Base-by-base conservation (phyloP, 2,797 vertebrate genomes). In the Gadopsis bispinosus region DNA sequence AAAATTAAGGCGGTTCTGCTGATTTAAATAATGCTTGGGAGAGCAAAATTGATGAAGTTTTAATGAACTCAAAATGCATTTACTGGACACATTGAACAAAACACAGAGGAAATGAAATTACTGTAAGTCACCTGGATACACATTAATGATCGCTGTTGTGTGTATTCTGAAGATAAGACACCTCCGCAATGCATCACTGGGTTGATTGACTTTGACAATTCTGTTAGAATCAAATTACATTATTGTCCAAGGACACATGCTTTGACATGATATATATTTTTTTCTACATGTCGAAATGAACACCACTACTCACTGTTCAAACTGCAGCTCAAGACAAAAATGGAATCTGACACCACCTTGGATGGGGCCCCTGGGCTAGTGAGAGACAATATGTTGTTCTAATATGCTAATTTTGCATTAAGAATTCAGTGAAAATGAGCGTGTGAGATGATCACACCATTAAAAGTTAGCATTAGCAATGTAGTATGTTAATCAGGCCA, bases 401-500 rank as follows among this genome's bases (percentile, higher is more conserved):
- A 89, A 90, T 92, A 93, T 94, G 93, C 90, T 78, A 93, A 93
- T 94, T 83, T 69, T 51, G 37, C 74, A 93, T 94, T 91, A 92
- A 83, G 67, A 68, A 93, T 92, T 92, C 93, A 91, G 90, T 85
- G 91, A 89, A 91, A 91, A 90, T 91, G 83, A 92, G 87, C 39
- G 43, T 72, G 89, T 88, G 88, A 89, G 90, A 93, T 93, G 86
- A 93, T 94, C 90, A 88, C 89, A 86, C 88, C 89, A 90, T 93
- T 93, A 93, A 94, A 94, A 94, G 90, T 92, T 93, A 92, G 88
- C 90, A 90, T 93, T 92, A 86, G 84, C 83, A 73, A 60, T 87
- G 83, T 86, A 84, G 86, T 91, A 93, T 94, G 91, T 74, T 91
- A 92, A 94, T 93, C 85, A 90, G 87, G 81, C 88, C 93, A 93